Percentiles rank a stretch among this genome's conserved stretches.
Conservation (phyloP, 2,888 invertebrate genomes). For the Athalia circularis region DNA sequence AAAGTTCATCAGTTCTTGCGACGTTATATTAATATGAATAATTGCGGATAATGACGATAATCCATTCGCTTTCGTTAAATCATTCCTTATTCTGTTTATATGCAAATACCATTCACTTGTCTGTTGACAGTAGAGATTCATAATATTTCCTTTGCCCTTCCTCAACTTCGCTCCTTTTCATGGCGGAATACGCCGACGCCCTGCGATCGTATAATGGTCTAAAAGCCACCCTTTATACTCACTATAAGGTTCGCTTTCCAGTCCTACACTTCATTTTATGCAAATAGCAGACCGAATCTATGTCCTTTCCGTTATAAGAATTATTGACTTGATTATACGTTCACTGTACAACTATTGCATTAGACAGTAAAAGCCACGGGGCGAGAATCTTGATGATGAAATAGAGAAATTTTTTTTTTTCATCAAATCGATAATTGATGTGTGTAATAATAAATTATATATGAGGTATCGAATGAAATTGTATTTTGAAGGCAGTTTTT, state of each 20-base stretch:
- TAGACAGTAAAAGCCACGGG: too few species aligned
- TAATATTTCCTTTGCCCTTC: slow-evolving; percentile 32
- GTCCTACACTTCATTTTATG: slow-evolving; percentile 32
- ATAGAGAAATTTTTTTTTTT: background rate
- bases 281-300: background rate
- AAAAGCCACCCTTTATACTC: background rate
- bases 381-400: too few species aligned
- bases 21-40: background rate
- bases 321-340: slow-evolving; percentile 7
- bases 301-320: slow-evolving; percentile 8
- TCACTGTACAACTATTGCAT: background rate
- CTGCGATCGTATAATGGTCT: slow-evolving; percentile 33
- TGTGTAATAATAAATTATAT: too few species aligned
- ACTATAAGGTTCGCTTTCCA: too few species aligned
- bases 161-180: background rate
- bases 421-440: too few species aligned
- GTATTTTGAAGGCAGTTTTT: too few species aligned
- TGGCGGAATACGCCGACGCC: slow-evolving; percentile 1
- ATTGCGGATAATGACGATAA: slow-evolving; percentile 18
- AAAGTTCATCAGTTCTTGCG: too few species aligned
- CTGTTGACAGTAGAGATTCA: slow-evolving; percentile 41
- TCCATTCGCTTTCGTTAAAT: slow-evolving; percentile 10
- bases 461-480: too few species aligned
- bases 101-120: slow-evolving; percentile 36
- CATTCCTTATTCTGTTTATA: slow-evolving; percentile 33